Evolutionary conservation across 2,797 vertebrate species (phyloP).

Genomic region (Triplophysa yarkandensis): DNA sequence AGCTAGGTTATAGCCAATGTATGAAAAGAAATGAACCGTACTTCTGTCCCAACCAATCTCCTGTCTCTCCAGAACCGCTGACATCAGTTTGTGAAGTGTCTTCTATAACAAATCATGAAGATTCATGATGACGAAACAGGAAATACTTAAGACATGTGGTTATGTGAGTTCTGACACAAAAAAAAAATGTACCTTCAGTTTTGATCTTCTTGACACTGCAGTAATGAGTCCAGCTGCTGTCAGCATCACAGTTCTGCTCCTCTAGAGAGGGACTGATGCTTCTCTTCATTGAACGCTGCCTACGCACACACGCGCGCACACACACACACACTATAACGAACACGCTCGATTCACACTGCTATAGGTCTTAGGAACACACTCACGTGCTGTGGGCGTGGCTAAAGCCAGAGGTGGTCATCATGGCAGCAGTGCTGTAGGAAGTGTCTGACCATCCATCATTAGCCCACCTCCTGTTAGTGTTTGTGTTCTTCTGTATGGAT

Average conservation of each 20-base stretch:
- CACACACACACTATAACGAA: no score
- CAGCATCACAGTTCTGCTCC: slow-evolving; percentile 64
- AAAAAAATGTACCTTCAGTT: slow-evolving; percentile 68
- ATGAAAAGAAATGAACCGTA: slow-evolving; percentile 58
- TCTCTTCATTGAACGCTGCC: slow-evolving; percentile 77
- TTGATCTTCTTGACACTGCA: slow-evolving; percentile 83
- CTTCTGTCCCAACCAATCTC: slow-evolving; percentile 85
- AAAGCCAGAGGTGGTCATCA: slow-evolving; percentile 49
- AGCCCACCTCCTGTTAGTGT: slow-evolving; percentile 78
- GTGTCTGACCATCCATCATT: slow-evolving; percentile 86
- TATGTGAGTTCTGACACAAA: slow-evolving; percentile 4
- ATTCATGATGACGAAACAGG: no score
- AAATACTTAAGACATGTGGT: no score
- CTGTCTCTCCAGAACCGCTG: slow-evolving; percentile 83
- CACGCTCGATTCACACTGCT: background rate
- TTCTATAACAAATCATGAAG: slow-evolving; percentile 71
- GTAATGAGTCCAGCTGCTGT: slow-evolving; percentile 71
- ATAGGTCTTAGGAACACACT: background rate
- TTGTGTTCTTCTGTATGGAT: slow-evolving; percentile 81
- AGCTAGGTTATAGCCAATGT: background rate
- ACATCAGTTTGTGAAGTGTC: slow-evolving; percentile 81
- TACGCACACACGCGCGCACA: slow-evolving; percentile 41
- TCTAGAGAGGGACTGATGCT: slow-evolving; percentile 84
- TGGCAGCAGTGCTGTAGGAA: slow-evolving; percentile 66
- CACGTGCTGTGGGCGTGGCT: slow-evolving; percentile 66